Evolutionary conservation across 2,797 vertebrate species (phyloP).

Genomic region (Sebastes trivittatus): DNA sequence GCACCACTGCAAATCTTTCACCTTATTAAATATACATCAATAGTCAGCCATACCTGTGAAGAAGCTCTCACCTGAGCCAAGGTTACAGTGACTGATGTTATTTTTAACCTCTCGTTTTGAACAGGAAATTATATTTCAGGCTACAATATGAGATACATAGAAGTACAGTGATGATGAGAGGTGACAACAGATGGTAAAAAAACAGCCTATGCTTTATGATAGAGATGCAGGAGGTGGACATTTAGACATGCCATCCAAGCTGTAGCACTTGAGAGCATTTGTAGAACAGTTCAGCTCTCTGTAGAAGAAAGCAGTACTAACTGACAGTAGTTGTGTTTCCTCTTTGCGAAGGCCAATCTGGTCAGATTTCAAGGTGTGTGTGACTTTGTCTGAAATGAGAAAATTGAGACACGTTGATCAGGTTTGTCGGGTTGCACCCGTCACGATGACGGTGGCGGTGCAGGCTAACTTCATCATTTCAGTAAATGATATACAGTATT

Average conservation of each 20-base stretch:
- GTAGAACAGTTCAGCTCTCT: background rate
- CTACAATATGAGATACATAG: background rate
- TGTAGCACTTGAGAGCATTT: background rate
- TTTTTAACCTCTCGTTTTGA: conserved; percentile 56
- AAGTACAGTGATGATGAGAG: conserved; percentile 7
- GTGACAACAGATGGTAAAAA: conserved; percentile 29
- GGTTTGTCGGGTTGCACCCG: conserved; percentile 12
- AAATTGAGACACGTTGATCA: conserved; percentile 3
- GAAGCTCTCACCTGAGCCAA: conserved; percentile 68
- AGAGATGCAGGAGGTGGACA: conserved; percentile 12
- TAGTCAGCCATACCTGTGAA: conserved; percentile 64
- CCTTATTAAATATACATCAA: conserved; percentile 83
- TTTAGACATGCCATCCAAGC: background rate
- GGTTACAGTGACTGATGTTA: conserved; percentile 54
- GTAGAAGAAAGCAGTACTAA: background rate
- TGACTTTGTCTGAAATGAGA: conserved; percentile 27
- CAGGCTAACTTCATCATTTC: background rate
- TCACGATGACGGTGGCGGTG: background rate
- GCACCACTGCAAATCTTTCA: conserved; percentile 72
- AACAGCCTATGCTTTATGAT: conserved; percentile 7
- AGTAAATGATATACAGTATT: background rate
- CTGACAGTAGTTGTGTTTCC: background rate
- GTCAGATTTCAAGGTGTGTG: conserved; percentile 15
- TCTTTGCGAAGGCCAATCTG: background rate
- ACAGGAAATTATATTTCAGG: conserved; percentile 33